Evolutionary conservation across 2,888 invertebrate genomes (phyloP), one percentile per base, ranked within the genome.

Genomic region (Melitaea athalia): DNA sequence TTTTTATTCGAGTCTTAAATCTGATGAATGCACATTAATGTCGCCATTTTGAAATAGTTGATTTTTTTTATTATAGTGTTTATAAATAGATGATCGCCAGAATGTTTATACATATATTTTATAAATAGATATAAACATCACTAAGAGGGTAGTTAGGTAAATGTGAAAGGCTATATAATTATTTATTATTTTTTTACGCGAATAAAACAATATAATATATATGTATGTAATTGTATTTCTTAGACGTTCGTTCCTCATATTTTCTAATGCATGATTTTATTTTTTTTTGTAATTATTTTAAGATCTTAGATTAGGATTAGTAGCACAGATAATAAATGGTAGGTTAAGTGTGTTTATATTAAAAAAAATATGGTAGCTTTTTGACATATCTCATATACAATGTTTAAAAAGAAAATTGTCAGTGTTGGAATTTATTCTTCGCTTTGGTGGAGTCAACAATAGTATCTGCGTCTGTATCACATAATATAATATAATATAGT

Each of bases 231-330:
- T 77, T 64, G 72, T 74, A 71, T 73, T 76, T 74, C 76, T 82
- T 79, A 82, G 83, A 79, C 77, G 86, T 85, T 81, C 79, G 86
- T 85, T 81, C 79, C 77, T 79, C 64, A 77, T 75, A 77, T 75
- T 74, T 73, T 64, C 60, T 67, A 66, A 57, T 59, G 63, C 61
- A 64, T 68, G 68, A 24, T 64, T 68, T 68, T 60, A 55, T 53
- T 65, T 67, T 68, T n/a, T 59, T 63, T 65, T 64, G 38, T 24
- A 43, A 59, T 50, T 57, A 15, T n/a, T 59, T 45, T 60, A 45
- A 4, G 15, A 10, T 24, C 59, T 11, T n/a, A 45, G 31, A 17
- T 42, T 15, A 43, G 3, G 49, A 24, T 64, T 66, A 71, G 66
- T 53, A 49, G 66, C 69, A 64, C 69, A 64, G 69, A 64, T 64